Conservation (phyloP, 2,113 vertebrate species). For the Catharus fuscescens region DNA sequence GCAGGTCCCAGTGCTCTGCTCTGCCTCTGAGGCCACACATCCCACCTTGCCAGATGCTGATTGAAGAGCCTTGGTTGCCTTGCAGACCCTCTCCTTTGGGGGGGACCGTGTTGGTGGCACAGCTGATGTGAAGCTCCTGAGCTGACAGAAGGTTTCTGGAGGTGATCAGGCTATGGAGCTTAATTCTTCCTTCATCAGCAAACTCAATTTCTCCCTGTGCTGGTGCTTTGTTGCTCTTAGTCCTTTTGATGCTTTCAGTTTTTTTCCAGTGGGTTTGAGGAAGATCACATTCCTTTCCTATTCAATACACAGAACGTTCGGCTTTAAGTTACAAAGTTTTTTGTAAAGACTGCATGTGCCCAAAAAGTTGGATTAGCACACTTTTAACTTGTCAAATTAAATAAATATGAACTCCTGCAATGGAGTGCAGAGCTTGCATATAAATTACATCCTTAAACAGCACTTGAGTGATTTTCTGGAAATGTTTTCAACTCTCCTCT, state of each 20-base stretch:
- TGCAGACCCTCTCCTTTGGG: neutral
- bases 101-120: neutral
- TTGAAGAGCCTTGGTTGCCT: neutral
- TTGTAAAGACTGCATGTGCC: neutral
- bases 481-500: conserved; percentile 55
- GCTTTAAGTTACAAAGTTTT: neutral
- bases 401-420: conserved; percentile 65
- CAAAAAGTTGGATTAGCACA: neutral
- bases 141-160: neutral
- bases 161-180: neutral
- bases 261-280: neutral
- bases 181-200: neutral
- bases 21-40: neutral
- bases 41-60: neutral
- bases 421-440: conserved; percentile 58
- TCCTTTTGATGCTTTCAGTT: neutral
- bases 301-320: neutral
- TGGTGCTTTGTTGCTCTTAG: neutral
- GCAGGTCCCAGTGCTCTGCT: accelerated
- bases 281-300: neutral
- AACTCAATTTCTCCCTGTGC: neutral
- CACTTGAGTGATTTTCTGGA: conserved; percentile 51
- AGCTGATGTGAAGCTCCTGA: neutral
- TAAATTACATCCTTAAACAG: conserved; percentile 70
- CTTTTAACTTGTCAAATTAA: conserved; percentile 62